These are phyloP conservation scores for Alloscopus bannaensis DNA, from an alignment of 2,888 invertebrate genomes.

Conservation along the genomic window DNA sequence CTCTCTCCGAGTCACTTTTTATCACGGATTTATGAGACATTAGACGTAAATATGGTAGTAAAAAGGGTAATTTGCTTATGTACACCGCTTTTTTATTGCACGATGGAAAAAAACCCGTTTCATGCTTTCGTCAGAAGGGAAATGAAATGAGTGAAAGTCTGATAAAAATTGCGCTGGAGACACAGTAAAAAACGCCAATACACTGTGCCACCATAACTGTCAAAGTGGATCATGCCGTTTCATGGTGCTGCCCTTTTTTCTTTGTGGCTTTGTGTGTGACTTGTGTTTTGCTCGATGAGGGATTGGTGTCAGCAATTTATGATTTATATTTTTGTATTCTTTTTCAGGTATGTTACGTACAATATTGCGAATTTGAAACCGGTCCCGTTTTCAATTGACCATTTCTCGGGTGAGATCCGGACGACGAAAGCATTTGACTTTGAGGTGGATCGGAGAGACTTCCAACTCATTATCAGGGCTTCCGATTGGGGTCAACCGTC, in stretches of 20 bases:
- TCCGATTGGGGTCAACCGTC: constrained; percentile 97
- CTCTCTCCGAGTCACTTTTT: too few species aligned
- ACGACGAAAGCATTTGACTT: constrained; percentile 90
- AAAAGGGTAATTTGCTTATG: constrained; percentile 41
- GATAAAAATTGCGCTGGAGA: too few species aligned
- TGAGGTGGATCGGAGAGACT: constrained; percentile 91
- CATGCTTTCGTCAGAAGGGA: too few species aligned
- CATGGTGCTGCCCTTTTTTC: too few species aligned
- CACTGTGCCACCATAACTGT: constrained; percentile 9
- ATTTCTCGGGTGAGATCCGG: constrained; percentile 92
- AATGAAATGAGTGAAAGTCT: too few species aligned
- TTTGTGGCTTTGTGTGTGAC: background rate
- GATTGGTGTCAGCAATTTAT: background rate
- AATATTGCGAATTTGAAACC: constrained; percentile 92
- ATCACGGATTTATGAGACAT: constrained; percentile 53
- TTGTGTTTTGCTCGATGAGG: background rate
- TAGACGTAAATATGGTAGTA: constrained; percentile 39
- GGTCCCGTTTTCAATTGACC: constrained; percentile 97
- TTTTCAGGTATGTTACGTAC: constrained; percentile 92
- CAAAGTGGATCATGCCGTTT: background rate
- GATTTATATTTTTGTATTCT: background rate
- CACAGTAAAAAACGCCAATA: background rate
- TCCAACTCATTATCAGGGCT: constrained; percentile 86
- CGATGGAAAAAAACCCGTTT: background rate
- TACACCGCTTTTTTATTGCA: background rate